These are phyloP conservation scores for Lampropteryx suffumata DNA, from an alignment of 2,888 invertebrate species.

Conservation along the genomic window DNA sequence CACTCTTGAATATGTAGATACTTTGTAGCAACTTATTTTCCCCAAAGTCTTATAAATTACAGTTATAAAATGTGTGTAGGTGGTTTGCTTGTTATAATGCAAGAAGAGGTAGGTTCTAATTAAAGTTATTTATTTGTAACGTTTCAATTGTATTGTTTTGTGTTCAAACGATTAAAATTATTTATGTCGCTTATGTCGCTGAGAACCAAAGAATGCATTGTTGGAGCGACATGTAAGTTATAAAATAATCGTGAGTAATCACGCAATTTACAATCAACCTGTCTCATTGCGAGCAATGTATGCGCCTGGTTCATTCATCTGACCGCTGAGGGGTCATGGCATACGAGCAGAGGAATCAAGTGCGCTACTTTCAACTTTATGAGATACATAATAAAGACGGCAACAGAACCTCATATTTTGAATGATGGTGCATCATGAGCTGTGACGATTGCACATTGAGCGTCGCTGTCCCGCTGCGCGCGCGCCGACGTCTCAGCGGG, in stretches of 20 bases:
- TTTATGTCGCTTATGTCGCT: constrained; percentile 35
- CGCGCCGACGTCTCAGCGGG: constrained; percentile 60
- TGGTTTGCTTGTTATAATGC: constrained; percentile 8
- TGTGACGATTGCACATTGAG: constrained; percentile 43
- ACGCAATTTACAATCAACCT: constrained; percentile 52
- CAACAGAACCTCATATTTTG: constrained; percentile 11
- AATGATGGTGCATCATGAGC: constrained; percentile 24
- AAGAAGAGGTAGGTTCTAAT: too few relatives aligned
- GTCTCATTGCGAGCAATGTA: constrained; percentile 39
- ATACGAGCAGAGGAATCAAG: constrained; percentile 1
- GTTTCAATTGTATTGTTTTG: constrained; percentile 24
- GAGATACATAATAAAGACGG: constrained; percentile 20
- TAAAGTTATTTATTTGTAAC: constrained; percentile 14
- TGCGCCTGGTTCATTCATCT: constrained; percentile 22
- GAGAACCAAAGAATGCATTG: constrained; percentile 39
- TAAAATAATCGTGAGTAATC: constrained; percentile 57
- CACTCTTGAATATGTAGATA: constrained; percentile 36
- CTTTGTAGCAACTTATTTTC: constrained; percentile 36
- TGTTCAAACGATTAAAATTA: constrained; percentile 22
- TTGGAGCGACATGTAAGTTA: constrained; percentile 43
- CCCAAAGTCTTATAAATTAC: constrained; percentile 26
- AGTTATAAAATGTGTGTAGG: constrained; percentile 25
- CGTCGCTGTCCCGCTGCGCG: constrained; percentile 62
- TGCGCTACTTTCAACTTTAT: constrained; percentile 26
- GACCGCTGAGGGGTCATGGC: constrained; percentile 16